A percentile compares a stretch with the other conserved stretches of the same genome.
Conservation (phyloP, 1,140 invertebrate genomes). For the Maconellicoccus hirsutus region DNA sequence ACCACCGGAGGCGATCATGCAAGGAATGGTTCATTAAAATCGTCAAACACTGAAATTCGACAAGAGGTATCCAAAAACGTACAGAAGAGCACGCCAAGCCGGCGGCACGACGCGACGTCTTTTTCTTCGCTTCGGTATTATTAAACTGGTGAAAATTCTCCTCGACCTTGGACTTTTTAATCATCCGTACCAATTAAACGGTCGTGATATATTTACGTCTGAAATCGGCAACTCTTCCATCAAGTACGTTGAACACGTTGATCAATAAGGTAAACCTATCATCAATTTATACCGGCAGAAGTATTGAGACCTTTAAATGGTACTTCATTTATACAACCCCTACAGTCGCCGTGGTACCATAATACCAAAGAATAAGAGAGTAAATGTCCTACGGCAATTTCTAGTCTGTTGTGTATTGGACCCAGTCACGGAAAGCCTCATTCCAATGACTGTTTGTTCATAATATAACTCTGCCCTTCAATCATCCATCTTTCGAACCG, state of each 20-base stretch:
- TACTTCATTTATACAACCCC: neutral
- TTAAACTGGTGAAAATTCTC: no score
- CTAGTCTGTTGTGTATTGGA: neutral
- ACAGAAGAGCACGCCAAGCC: no score
- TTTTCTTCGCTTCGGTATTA: no score
- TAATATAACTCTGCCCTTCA: neutral
- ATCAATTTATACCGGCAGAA: neutral
- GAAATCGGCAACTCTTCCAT: neutral
- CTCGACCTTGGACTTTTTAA: neutral
- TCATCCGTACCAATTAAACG: neutral
- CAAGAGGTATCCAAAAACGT: no score
- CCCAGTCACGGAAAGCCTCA: conserved; percentile 6
- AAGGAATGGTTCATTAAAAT: no score
- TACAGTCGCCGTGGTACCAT: neutral
- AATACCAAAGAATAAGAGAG: no score
- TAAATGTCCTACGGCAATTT: neutral
- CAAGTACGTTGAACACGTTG: neutral
- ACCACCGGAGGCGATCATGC: no score
- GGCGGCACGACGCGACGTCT: no score
- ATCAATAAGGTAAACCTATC: neutral
- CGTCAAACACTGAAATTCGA: no score
- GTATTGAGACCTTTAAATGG: neutral
- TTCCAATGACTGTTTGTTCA: conserved; percentile 8
- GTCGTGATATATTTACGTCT: neutral
- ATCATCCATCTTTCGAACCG: conserved; percentile 7